Percentiles rank a stretch among this genome's conserved stretches.
Conservation (phyloP, 1,140 invertebrate species). For the Leguminivora glycinivorella region DNA sequence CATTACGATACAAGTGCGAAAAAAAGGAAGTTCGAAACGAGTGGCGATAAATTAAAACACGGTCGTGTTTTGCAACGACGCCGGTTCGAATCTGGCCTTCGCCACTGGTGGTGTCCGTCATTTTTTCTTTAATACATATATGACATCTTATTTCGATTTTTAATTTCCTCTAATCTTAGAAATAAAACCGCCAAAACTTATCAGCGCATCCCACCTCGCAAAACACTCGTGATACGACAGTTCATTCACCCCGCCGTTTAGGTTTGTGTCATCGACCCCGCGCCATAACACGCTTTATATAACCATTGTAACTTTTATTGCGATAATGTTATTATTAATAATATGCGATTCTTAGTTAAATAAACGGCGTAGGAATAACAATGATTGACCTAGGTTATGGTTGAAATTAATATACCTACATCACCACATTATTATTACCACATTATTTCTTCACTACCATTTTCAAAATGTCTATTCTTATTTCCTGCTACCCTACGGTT, state of each 20-base stretch:
- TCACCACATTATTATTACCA: too few species aligned
- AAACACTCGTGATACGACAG: not conserved
- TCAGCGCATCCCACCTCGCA: not conserved
- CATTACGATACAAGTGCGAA: too few species aligned
- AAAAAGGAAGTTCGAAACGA: too few species aligned
- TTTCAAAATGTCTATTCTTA: too few species aligned
- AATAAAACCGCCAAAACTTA: not conserved
- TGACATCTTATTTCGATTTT: too few species aligned
- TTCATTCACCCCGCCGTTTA: constrained; percentile 14
- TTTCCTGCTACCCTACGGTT: too few species aligned
- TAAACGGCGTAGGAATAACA: not conserved
- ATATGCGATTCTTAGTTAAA: not conserved
- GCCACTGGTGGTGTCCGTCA: too few species aligned
- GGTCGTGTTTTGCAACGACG: too few species aligned
- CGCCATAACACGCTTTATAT: constrained; percentile 16
- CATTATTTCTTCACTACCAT: too few species aligned
- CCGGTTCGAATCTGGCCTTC: too few species aligned
- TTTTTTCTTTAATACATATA: too few species aligned
- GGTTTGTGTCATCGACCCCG: not conserved
- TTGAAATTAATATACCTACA: not conserved
- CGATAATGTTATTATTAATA: not conserved
- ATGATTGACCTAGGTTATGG: not conserved
- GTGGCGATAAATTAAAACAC: too few species aligned
- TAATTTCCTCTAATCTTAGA: not conserved
- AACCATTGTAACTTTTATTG: constrained; percentile 14